These are phyloP conservation scores for Julus scandinavius DNA, from an alignment of 2,888 invertebrate species.

Conservation along the genomic window DNA sequence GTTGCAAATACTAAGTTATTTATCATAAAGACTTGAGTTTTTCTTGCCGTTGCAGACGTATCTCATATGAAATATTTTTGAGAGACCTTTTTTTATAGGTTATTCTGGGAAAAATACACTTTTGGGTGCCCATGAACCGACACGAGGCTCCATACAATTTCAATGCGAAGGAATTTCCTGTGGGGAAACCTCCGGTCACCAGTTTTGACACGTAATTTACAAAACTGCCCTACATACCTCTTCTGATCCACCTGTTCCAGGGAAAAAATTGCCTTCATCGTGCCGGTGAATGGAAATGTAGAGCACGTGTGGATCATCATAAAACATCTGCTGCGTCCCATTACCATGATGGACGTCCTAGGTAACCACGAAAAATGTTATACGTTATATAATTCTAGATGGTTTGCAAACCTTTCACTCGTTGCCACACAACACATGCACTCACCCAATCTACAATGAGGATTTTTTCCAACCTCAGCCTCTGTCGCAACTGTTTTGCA, in stretches of 20 bases:
- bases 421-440: background rate
- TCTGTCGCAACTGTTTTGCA: constrained; percentile 85
- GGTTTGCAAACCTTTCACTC: background rate
- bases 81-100: background rate
- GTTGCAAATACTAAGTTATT: no score
- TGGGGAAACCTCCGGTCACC: no score
- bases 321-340: constrained; percentile 98
- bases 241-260: constrained; percentile 96
- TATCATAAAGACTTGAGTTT: no score
- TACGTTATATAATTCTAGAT: background rate
- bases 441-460: constrained; percentile 95
- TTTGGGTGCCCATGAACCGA: no score
- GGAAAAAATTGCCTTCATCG: constrained; percentile 99
- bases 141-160: no score
- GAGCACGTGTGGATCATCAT: constrained; percentile 91
- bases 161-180: no score
- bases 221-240: constrained; percentile 71
- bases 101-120: no score
- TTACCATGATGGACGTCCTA: constrained; percentile 98
- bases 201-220: no score
- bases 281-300: constrained; percentile 98
- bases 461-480: constrained; percentile 85
- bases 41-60: no score
- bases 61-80: no score
- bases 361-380: constrained; percentile 32